Conservation (phyloP, 2,797 vertebrate species). For the Gymnoscopelus braueri region DNA sequence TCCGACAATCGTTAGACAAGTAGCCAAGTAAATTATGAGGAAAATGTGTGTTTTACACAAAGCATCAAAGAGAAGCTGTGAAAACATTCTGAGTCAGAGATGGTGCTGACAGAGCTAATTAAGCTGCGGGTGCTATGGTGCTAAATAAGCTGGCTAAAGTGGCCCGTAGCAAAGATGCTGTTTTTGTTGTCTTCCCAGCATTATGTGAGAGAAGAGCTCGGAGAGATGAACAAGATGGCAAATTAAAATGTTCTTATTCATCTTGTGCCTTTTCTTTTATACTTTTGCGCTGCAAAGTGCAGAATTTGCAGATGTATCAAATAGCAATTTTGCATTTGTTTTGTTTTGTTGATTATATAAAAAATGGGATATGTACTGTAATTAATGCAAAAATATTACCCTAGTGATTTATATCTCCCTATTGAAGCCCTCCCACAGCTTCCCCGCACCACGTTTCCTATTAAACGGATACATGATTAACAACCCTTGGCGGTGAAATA, state of each 20-base stretch:
- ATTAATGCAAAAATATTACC: slow-evolving; percentile 38
- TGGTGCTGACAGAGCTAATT: slow-evolving; percentile 70
- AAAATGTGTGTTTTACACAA: slow-evolving; percentile 67
- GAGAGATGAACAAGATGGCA: slow-evolving; percentile 32
- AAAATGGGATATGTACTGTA: slow-evolving; percentile 27
- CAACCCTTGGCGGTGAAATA: slow-evolving; percentile 82
- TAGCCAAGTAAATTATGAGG: slow-evolving; percentile 64
- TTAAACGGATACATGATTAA: slow-evolving; percentile 76
- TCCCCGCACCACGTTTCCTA: slow-evolving; percentile 56
- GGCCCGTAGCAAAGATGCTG: slow-evolving; percentile 61
- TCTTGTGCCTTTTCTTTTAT: slow-evolving; percentile 45
- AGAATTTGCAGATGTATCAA: slow-evolving; percentile 2
- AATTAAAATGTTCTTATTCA: slow-evolving; percentile 50
- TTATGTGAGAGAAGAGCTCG: slow-evolving; percentile 55
- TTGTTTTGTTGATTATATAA: slow-evolving; percentile 41
- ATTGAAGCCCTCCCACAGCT: slow-evolving; percentile 33
- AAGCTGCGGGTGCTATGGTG: slow-evolving; percentile 62
- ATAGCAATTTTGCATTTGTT: slow-evolving; percentile 32
- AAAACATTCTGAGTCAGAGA: slow-evolving; percentile 69
- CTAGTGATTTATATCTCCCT: slow-evolving; percentile 46
- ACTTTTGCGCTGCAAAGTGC: slow-evolving; percentile 23
- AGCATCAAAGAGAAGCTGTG: slow-evolving; percentile 67
- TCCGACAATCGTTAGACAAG: slow-evolving; percentile 72
- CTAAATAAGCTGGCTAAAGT: slow-evolving; percentile 69
- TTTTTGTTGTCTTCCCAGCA: slow-evolving; percentile 52